Evolutionary conservation across 2,888 invertebrate species (phyloP).

Genomic region (Drepanosiphum platanoidis): DNA sequence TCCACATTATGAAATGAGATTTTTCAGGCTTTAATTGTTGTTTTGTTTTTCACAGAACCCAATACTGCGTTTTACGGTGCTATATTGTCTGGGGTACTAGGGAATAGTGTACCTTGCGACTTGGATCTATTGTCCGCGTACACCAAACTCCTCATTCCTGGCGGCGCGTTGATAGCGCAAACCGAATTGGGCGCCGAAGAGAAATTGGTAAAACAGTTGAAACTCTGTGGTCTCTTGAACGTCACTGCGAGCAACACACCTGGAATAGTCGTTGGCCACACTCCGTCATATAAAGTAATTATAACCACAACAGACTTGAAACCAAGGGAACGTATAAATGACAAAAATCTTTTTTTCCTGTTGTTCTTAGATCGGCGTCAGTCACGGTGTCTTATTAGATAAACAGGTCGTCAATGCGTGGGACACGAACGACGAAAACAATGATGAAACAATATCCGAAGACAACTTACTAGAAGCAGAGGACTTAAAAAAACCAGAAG

Average conservation of each 20-base stretch:
- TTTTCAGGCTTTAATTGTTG: not conserved
- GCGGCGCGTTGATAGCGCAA: conserved; percentile 2
- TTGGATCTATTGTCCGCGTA: conserved; percentile 5
- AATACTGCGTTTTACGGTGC: not conserved
- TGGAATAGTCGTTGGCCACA: not conserved
- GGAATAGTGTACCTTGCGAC: not conserved
- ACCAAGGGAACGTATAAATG: too few species aligned
- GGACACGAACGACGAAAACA: conserved; percentile 78
- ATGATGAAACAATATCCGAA: conserved; percentile 82
- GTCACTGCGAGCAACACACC: not conserved
- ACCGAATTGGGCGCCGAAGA: not conserved
- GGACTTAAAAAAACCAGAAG: conserved; percentile 88
- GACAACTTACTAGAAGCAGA: conserved; percentile 89
- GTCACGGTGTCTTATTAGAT: conserved; percentile 24
- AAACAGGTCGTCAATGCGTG: conserved; percentile 73
- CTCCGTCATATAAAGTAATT: conserved; percentile 9
- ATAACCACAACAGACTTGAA: too few species aligned
- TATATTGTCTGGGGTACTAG: conserved; percentile 2
- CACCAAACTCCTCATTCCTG: not conserved
- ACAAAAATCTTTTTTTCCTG: not conserved
- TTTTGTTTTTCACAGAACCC: not conserved
- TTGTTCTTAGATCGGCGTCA: conserved; percentile 18
- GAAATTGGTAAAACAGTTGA: not conserved
- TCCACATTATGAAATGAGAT: not conserved
- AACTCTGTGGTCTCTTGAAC: conserved; percentile 24